Evolutionary conservation across 2,888 invertebrate genomes (phyloP).

Genomic region (Metallyticus violacea): DNA sequence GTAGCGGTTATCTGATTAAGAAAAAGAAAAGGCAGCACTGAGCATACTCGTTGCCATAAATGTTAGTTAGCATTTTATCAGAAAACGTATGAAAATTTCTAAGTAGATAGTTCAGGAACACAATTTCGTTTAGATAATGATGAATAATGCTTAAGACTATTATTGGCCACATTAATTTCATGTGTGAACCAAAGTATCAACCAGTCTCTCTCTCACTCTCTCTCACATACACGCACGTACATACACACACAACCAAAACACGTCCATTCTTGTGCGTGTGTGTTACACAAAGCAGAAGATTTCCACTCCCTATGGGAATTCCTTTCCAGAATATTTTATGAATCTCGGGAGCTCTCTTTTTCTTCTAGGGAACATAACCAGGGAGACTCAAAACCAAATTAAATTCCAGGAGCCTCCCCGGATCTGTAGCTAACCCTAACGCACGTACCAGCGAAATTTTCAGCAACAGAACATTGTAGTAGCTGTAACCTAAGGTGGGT

Average conservation of each 20-base stretch:
- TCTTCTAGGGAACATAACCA: neutral
- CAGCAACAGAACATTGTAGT: neutral
- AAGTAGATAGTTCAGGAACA: too few relatives aligned
- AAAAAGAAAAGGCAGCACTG: too few relatives aligned
- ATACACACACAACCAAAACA: too few relatives aligned
- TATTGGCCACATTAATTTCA: too few relatives aligned
- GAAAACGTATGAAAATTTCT: too few relatives aligned
- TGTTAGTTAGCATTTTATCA: too few relatives aligned
- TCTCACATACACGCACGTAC: neutral
- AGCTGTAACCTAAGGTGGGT: neutral
- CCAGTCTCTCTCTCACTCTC: too few relatives aligned
- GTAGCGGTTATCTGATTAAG: too few relatives aligned
- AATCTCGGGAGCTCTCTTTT: neutral
- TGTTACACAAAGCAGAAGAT: neutral
- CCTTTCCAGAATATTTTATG: neutral
- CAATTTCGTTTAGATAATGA: too few relatives aligned
- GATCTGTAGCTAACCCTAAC: neutral
- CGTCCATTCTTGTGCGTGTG: neutral
- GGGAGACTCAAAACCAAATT: neutral
- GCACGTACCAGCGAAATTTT: neutral
- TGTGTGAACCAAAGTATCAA: too few relatives aligned
- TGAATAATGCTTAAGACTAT: too few relatives aligned
- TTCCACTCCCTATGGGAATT: neutral
- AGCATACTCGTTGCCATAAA: too few relatives aligned
- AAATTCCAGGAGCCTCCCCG: neutral